These are phyloP conservation scores for Spongia lamella DNA, from an alignment of 37 sponge, comb jelly and placozoan species.

Conservation along the genomic window DNA sequence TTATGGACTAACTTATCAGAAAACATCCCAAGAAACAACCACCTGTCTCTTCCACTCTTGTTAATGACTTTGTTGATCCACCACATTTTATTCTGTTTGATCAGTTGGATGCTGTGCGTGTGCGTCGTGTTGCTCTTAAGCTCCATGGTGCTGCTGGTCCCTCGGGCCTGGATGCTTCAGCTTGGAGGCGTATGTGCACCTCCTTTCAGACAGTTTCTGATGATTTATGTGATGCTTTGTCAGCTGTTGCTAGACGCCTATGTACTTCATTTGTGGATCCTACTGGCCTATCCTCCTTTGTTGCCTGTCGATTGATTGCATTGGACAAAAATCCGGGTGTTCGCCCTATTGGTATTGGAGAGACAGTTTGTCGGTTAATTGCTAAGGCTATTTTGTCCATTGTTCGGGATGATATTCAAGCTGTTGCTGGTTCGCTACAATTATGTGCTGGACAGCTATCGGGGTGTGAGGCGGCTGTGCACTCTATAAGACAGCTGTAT, in stretches of 20 bases:
- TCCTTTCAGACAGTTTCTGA: background rate
- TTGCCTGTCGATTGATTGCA: conserved; percentile 17
- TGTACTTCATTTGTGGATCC: conserved; percentile 17
- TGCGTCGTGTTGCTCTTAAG: background rate
- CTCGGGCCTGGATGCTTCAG: background rate
- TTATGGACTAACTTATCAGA: background rate
- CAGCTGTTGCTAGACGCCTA: background rate
- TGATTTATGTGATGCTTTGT: conserved; percentile 3
- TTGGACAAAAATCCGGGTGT: conserved; percentile 29
- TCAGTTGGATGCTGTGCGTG: background rate
- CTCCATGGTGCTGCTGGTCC: conserved; percentile 5
- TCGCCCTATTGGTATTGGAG: conserved; percentile 12
- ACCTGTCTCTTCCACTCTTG: background rate
- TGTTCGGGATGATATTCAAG: conserved; percentile 6
- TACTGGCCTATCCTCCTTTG: background rate
- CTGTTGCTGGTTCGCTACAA: conserved; percentile 24
- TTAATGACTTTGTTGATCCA: no score
- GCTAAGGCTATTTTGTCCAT: background rate
- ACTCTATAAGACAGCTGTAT: conserved; percentile 3
- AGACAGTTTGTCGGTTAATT: background rate
- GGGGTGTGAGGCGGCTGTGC: conserved; percentile 25
- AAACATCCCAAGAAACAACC: conserved; percentile 30
- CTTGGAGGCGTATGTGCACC: conserved; percentile 9
- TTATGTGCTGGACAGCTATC: conserved; percentile 15
- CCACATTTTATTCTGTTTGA: conserved; percentile 18